Evolutionary conservation across 2,113 vertebrate genomes (phyloP), one percentile per base, ranked within the genome.

Genomic region (Pituophis catenifer): DNA sequence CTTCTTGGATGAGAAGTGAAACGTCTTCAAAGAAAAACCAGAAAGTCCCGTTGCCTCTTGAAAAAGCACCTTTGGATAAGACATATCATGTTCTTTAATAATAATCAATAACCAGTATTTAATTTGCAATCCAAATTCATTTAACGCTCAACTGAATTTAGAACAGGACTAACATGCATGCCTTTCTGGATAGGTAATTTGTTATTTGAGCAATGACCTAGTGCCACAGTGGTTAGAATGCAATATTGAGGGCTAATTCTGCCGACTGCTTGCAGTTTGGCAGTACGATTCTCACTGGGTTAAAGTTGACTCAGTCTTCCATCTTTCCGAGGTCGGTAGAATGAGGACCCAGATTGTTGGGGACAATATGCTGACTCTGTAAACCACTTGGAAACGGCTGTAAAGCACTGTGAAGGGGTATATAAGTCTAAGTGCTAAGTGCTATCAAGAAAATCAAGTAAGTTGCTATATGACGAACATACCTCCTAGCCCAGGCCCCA

Each of bases 401-500:
- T 33, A 70, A 70, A 70, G 65, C 12, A 5, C 65, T 70, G 5
- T 70, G 65, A 15, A 70, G 29, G 1, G 5, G 65, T 70, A 15
- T n/a, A 70, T n/a, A 70, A 33, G 29, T 15, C 65, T 70, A 33
- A 70, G 65, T 33, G 29, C 62, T 65, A 13, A 65, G 62, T 65
- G 26, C 13, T 70, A 88, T 88, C 50, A 52, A 87, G 11, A 48
- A 88, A 53, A 53, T 29, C 48, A 88, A 54, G 24, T 13, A n/a
- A 88, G 52, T 24, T 87, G 86, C 23, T n/a, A 1, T 91, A 0
- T 19, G 93, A 59, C 0, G 62, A 90, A 93, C 97, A 59, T 94
- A 98, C 98, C 98, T 98, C 98, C 98, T 86, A 98, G 93, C 87
- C 97, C 97, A 94, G 97, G 95, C 85, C 97, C 97, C 94, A 97